Base-by-base conservation (phyloP, 37 sponge, comb jelly and placozoan genomes). In the Crambe crambe region DNA sequence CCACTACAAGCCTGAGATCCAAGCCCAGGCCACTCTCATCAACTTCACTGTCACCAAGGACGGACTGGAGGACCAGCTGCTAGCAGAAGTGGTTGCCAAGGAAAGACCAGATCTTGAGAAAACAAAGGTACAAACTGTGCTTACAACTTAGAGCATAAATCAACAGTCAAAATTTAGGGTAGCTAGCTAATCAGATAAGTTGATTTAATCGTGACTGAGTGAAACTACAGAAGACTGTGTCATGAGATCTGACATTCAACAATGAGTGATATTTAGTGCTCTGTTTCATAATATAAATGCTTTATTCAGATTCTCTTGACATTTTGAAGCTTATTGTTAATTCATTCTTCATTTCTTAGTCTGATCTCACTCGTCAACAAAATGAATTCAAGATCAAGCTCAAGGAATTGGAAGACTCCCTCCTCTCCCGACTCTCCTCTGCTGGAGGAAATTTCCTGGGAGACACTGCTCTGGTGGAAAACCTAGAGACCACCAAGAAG, bases 1-100 rank as follows among this genome's bases (percentile, higher is more conserved):
- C 68, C 99, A 98, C 82, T 98, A 98, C 95, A 98, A 98, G 78
- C 99, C 99, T 29, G 99, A 98, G 85, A 88, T 98, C 87, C 99
- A 98, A 83, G 99, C 99, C 8, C 99, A 98, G 79, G 86, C 94
- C 51, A 93, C 96, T 9, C 88, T 98, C 61, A 95, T 98, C 75
- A 98, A 98, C 85, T 98, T 98, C 89, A 98, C 97, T 63, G 99
- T 98, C 58, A 98, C 99, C 39, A 64, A 84, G 42, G 99, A 96
- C 73, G 99, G 99, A 2, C 75, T 98, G 58, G 99, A 98, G 73
- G 99, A 98, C 70, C 99, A 98, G 86, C 85, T 98, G 38, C 81
- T 98, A 34, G 99, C 99, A 58, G 99, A 96, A 54, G 99, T 98
- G 51, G 99, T 98, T 10, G 94, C 94, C 54, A 91, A 77, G 39